phyloP scores from a whole-genome alignment of 2,888 invertebrate species.

The Amorpha juglandis region DNA sequence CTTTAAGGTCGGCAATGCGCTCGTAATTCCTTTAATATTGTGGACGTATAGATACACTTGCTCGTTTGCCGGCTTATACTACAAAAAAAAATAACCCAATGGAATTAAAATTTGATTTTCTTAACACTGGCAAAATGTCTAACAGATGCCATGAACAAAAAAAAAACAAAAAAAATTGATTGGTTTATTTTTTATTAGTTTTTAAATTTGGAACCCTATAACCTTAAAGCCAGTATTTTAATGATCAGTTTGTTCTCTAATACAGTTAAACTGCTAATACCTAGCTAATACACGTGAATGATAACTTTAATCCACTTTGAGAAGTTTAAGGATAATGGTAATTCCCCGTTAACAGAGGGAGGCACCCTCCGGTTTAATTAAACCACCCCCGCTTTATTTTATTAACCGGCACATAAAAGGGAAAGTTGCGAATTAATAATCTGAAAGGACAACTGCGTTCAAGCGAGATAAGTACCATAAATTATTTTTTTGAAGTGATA shows the following conservation, averaged over 20 bases:
- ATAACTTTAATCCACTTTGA: slow-evolving; percentile 18
- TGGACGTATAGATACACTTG: too few relatives aligned
- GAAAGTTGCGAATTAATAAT: slow-evolving; percentile 15
- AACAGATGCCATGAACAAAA: too few relatives aligned
- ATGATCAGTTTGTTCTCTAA: not conserved
- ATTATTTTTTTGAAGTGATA: slow-evolving; percentile 23
- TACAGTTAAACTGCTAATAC: not conserved
- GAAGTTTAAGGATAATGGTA: slow-evolving; percentile 14
- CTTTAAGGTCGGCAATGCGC: too few relatives aligned
- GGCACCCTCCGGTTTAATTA: slow-evolving; percentile 25
- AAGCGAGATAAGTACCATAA: not conserved
- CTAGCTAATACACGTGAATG: slow-evolving; percentile 7
- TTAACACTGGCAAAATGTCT: too few relatives aligned
- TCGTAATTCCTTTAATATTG: too few relatives aligned
- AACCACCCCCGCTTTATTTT: slow-evolving; percentile 26
- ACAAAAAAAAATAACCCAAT: too few relatives aligned
- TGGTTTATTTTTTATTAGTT: too few relatives aligned
- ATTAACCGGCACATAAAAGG: slow-evolving; percentile 23
- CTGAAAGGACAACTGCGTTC: slow-evolving; percentile 2
- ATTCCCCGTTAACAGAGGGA: slow-evolving; percentile 19
- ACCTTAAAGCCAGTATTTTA: not conserved
- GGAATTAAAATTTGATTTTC: too few relatives aligned
- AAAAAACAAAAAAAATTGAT: too few relatives aligned
- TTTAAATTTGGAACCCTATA: too few relatives aligned
- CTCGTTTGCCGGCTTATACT: not conserved